These are phyloP conservation scores for Butorides virescens DNA, from an alignment of 2,113 vertebrate genomes.

Conservation along the genomic window DNA sequence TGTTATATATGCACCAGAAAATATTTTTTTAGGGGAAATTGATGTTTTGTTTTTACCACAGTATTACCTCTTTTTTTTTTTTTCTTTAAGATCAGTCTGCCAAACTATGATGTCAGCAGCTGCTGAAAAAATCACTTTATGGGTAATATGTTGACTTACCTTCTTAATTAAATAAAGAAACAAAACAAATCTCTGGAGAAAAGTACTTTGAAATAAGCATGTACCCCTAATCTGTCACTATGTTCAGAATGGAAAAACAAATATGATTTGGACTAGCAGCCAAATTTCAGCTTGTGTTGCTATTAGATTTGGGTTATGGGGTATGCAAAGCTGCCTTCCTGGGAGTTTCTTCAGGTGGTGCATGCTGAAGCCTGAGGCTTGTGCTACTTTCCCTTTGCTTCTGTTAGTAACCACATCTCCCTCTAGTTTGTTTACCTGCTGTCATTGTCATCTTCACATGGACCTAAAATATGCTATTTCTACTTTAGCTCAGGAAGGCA, in stretches of 20 bases:
- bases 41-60: constrained; percentile 51
- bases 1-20: constrained; percentile 43
- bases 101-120: constrained; percentile 39
- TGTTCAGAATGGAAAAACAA: constrained; percentile 35
- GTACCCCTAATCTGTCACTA: not conserved
- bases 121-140: constrained; percentile 56
- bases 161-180: constrained; percentile 13
- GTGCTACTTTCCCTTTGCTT: not conserved
- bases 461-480: fast-evolving
- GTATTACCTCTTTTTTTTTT: constrained; percentile 20
- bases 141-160: constrained; percentile 58
- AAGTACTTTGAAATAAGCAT: constrained; percentile 2
- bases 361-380: not conserved
- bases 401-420: not conserved
- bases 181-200: not conserved
- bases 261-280: not conserved
- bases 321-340: not conserved
- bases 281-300: not conserved
- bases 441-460: not conserved
- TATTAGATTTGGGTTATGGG: not conserved
- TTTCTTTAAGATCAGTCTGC: constrained; percentile 33
- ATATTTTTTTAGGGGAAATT: constrained; percentile 62
- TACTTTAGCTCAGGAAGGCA: not conserved
- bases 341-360: not conserved
- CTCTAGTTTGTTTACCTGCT: not conserved